These are phyloP conservation scores for Saccostrea cuccullata DNA, from an alignment of 1,140 invertebrate genomes.

Conservation along the genomic window DNA sequence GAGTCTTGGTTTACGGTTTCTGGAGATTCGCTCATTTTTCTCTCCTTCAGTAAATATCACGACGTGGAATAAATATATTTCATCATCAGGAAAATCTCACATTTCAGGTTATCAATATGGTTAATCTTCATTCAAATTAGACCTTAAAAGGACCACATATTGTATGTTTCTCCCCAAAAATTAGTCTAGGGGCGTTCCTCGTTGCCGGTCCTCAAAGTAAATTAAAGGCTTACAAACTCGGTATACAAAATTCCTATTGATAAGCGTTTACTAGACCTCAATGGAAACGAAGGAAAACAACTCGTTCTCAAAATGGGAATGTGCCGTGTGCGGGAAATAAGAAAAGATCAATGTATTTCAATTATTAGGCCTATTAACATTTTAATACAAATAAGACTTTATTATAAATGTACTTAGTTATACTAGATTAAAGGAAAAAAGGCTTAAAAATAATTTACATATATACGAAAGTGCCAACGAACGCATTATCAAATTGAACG, in stretches of 20 bases:
- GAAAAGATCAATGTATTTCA: not conserved
- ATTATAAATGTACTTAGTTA: too few relatives aligned
- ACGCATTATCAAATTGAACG: not conserved
- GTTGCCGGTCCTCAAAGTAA: constrained; percentile 9
- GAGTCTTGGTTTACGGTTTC: not conserved
- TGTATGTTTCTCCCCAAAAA: not conserved
- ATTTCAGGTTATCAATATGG: not conserved
- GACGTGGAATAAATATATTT: not conserved
- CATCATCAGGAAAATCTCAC: not conserved
- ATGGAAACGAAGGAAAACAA: not conserved
- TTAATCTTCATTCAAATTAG: not conserved
- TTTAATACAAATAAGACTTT: not conserved
- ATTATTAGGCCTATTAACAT: not conserved
- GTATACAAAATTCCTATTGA: not conserved
- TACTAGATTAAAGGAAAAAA: not conserved
- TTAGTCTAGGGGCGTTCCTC: constrained; percentile 2
- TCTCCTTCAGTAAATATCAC: not conserved
- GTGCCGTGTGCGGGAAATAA: not conserved
- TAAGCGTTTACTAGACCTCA: not conserved
- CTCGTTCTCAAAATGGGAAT: not conserved
- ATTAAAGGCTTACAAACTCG: not conserved
- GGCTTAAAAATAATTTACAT: not conserved
- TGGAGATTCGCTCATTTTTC: constrained; percentile 25
- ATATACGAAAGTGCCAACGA: not conserved
- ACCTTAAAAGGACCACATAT: not conserved